Base-by-base conservation (phyloP, 2,888 invertebrate species). In the Agriopis aurantiaria region DNA sequence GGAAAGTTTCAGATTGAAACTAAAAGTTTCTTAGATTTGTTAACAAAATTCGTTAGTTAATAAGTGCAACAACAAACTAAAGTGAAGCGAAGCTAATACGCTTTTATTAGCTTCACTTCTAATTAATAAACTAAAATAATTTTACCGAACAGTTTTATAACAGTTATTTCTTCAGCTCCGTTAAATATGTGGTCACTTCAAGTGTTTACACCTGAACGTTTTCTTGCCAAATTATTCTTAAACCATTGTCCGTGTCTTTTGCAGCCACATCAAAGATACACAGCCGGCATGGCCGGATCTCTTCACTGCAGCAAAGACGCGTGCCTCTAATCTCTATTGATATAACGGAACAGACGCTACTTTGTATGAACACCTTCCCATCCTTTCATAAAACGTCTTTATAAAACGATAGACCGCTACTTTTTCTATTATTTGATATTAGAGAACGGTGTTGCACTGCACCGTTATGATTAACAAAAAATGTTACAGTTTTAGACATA, bases 311-410 rank as follows among this genome's bases (percentile, higher is more conserved):
- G 85, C 85, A 85, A 84, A 88, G 88, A 87, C 93, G 92, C 93
- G 93, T 94, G 93, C 91, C 90, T 85, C 82, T 92, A 92, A 93
- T 93, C 92, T 89, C 92, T 89, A 92, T 92, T 93, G 91, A 92
- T 90, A 89, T 92, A 93, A 93, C 93, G 93, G 93, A 81, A 84
- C 83, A 80, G 83, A 85, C 80, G 86, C 85, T 87, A 87, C 85
- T 79, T 85, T 87, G 84, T 89, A 86, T 82, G 89, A 88, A 90
- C 93, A 93, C 92, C 93, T 92, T 93, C 93, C 81, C 77, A 72
- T 89, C 76, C 84, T 83, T 85, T 85, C 80, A 82, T 76, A 81
- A 87, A 71, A 88, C 86, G 80, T 88, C 88, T 89, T 81, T 85
- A 91, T 93, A 93, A 92, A 92, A 91, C 87, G 89, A 88, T 91